Evolutionary conservation across 2,113 vertebrate species (phyloP), one percentile per base, ranked within the genome.

Genomic region (Neofelis nebulosa): DNA sequence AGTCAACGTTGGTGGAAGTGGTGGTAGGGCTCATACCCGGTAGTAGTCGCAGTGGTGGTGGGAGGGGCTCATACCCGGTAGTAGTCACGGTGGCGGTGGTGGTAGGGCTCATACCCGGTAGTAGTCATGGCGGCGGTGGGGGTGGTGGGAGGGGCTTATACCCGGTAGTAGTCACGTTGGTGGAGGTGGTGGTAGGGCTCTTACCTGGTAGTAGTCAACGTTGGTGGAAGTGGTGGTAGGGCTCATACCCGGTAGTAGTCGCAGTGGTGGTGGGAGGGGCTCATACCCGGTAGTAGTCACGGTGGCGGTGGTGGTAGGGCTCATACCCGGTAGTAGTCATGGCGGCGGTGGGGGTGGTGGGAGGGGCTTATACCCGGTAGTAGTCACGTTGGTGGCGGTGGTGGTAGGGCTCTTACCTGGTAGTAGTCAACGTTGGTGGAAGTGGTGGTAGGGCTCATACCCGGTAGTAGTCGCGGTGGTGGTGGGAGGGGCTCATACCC

Each of bases 81-180:
- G 25, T 7, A 2, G n/a, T 38, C 16, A n/a, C 0, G 0, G 33
- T 14, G 7, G 15, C 5, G 27, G 41, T 38, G 29, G 25, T 3
- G 3, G 73, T 4, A 38, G 38, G 25, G 23, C 73, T 76, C 29
- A 18, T 29, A 10, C 15, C 16, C 3, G 4, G 38, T 7, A 21
- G 73, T 25, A 25, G 71, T 10, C 7, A 13, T 14, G 2, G 74
- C 0, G 29, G 41, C 4, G 38, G 38, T 9, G 8, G 41, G 4
- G 38, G 38, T 38, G 38, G 38, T 38, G 38, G 38, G 38, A 38
- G 38, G 38, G 38, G 41, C 41, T 41, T 5, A 41, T 41, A 41
- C 41, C 5, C 41, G 1, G 41, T 41, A 41, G 41, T 45, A 45
- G 41, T 45, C 41, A 38, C 38, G 38, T 38, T 29, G 12, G 74